These are phyloP conservation scores for Tortrix viridana DNA, from an alignment of 2,888 invertebrate species.

Conservation along the genomic window DNA sequence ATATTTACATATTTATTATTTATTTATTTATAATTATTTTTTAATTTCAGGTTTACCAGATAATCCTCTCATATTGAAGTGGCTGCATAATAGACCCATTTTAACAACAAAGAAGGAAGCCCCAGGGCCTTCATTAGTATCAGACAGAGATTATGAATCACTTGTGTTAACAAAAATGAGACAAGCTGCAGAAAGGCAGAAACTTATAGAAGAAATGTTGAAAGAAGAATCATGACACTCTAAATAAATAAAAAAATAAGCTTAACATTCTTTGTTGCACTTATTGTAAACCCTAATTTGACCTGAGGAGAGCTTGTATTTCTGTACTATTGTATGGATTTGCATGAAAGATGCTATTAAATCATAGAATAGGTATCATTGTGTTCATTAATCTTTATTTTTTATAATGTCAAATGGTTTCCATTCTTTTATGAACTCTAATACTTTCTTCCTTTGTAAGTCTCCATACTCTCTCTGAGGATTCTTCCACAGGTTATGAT, in stretches of 20 bases:
- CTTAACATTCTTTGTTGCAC: not conserved
- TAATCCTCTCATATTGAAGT: slow-evolving; percentile 90
- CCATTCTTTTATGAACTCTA: slow-evolving; percentile 89
- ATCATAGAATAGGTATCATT: not conserved
- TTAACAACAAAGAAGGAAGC: slow-evolving; percentile 65
- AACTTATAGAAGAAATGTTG: slow-evolving; percentile 88
- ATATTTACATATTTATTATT: too few relatives aligned
- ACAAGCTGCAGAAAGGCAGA: slow-evolving; percentile 94
- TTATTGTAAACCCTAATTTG: not conserved
- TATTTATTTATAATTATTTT: too few relatives aligned
- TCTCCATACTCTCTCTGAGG: slow-evolving; percentile 90
- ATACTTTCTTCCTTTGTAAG: slow-evolving; percentile 89
- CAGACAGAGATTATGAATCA: slow-evolving; percentile 91
- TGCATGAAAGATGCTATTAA: not conserved
- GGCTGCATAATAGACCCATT: slow-evolving; percentile 84
- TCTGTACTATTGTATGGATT: too few relatives aligned
- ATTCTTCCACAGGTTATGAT: slow-evolving; percentile 93
- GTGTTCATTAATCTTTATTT: slow-evolving; percentile 39
- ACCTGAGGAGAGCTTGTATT: not conserved
- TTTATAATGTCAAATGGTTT: slow-evolving; percentile 85
- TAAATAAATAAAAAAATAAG: slow-evolving; percentile 22
- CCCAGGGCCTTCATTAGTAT: slow-evolving; percentile 71
- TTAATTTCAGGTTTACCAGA: slow-evolving; percentile 81
- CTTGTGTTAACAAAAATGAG: slow-evolving; percentile 91
- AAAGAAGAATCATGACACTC: slow-evolving; percentile 75